These are phyloP conservation scores for Rhynchonema sp. DNA, from an alignment of 2,888 invertebrate species.

Conservation along the genomic window DNA sequence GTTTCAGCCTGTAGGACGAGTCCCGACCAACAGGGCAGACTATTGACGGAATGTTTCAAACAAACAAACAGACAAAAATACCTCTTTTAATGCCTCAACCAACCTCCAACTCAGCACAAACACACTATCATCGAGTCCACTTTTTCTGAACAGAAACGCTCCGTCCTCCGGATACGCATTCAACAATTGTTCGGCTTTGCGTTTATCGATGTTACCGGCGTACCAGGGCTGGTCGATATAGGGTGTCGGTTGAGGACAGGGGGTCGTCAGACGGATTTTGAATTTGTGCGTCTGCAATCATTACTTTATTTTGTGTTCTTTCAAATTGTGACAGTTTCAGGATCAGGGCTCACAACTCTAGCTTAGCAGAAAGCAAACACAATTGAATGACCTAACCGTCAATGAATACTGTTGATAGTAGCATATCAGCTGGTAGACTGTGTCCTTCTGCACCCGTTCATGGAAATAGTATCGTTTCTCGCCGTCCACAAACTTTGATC, in stretches of 20 bases:
- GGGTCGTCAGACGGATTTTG: slow-evolving; percentile 15
- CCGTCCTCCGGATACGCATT: slow-evolving; percentile 66
- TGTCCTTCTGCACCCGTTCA: slow-evolving; percentile 22
- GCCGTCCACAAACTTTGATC: slow-evolving; percentile 18
- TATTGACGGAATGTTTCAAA: too few species aligned
- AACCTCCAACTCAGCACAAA: slow-evolving; percentile 87
- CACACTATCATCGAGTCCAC: slow-evolving; percentile 60
- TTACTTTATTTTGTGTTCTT: too few species aligned
- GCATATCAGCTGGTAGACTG: slow-evolving; percentile 25
- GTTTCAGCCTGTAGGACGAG: too few species aligned
- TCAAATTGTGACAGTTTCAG: too few species aligned
- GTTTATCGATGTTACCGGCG: neutral
- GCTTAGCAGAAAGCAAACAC: too few species aligned
- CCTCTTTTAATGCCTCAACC: slow-evolving; percentile 6
- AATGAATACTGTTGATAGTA: slow-evolving; percentile 17
- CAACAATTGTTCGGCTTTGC: slow-evolving; percentile 44
- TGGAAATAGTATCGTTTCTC: slow-evolving; percentile 25
- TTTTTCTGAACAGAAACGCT: slow-evolving; percentile 76
- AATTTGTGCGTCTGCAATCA: slow-evolving; percentile 16
- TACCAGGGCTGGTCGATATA: slow-evolving; percentile 21
- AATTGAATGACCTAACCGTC: too few species aligned
- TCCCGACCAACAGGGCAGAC: too few species aligned
- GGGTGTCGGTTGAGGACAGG: slow-evolving; percentile 27
- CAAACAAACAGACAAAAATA: slow-evolving; percentile 3
- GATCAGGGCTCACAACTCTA: too few species aligned